Percentiles rank a stretch among this genome's conserved stretches.
These are phyloP conservation scores for Spongilla lacustris DNA, from an alignment of 37 sponge, comb jelly and placozoan species.

Conservation along the genomic window DNA sequence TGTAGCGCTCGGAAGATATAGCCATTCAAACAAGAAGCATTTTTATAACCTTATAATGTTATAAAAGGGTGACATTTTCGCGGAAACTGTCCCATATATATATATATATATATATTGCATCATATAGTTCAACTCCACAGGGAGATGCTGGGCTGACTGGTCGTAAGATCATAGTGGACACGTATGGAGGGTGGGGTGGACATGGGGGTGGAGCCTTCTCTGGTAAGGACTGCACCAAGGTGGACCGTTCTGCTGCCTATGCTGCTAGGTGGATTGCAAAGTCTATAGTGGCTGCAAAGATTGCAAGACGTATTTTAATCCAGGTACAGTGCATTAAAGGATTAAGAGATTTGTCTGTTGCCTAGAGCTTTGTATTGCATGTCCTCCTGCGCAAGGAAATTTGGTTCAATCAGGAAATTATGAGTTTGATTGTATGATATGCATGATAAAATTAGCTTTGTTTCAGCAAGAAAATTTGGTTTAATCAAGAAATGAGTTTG, in stretches of 20 bases:
- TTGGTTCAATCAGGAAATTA: too few relatives aligned
- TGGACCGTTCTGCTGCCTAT: slow-evolving; percentile 90
- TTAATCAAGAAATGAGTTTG: not conserved
- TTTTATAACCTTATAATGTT: too few relatives aligned
- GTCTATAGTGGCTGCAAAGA: slow-evolving; percentile 81
- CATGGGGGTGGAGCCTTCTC: slow-evolving; percentile 97
- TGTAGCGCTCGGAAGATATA: too few relatives aligned
- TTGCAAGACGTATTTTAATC: slow-evolving; percentile 80
- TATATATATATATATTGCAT: too few relatives aligned
- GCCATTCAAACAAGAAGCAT: too few relatives aligned
- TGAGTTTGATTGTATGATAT: not conserved
- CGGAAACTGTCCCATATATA: too few relatives aligned
- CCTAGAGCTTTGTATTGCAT: too few relatives aligned
- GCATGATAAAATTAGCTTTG: not conserved
- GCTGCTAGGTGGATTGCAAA: slow-evolving; percentile 96
- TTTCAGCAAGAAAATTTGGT: not conserved
- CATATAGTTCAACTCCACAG: too few relatives aligned
- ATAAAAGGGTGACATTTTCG: too few relatives aligned
- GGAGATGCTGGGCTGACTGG: slow-evolving; percentile 97
- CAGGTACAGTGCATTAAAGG: too few relatives aligned
- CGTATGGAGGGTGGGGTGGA: slow-evolving; percentile 95
- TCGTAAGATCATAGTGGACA: slow-evolving; percentile 95
- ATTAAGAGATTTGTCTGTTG: too few relatives aligned
- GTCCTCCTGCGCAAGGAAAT: too few relatives aligned
- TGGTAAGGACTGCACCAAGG: slow-evolving; percentile 94